These are phyloP conservation scores for Oplegnathus fasciatus DNA, from an alignment of 2,113 vertebrate genomes.

Conservation along the genomic window DNA sequence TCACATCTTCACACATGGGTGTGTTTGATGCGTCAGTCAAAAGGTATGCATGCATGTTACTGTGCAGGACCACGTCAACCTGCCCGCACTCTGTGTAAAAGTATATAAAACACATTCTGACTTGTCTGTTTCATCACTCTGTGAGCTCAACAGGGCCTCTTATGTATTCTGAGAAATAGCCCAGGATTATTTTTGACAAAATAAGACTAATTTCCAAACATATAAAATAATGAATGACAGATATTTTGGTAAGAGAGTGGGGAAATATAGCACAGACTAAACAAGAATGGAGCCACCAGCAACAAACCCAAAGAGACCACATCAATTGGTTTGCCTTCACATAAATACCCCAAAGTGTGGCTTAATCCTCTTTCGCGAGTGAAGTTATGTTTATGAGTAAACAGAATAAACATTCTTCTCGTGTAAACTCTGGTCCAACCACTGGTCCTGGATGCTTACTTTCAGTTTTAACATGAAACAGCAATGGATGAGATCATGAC, in stretches of 20 bases:
- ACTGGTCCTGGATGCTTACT: background rate
- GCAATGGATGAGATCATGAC: background rate
- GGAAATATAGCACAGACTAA: background rate
- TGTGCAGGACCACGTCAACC: background rate
- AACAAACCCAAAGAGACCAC: background rate
- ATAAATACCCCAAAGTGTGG: background rate
- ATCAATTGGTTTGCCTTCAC: background rate
- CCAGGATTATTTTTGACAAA: background rate
- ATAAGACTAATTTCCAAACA: background rate
- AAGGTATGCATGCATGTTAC: background rate
- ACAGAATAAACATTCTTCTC: constrained; percentile 1
- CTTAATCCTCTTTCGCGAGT: background rate
- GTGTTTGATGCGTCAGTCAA: constrained; percentile 26
- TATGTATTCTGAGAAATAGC: background rate
- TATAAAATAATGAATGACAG: background rate
- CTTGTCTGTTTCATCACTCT: background rate
- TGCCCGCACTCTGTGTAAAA: background rate
- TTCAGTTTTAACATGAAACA: constrained; percentile 17
- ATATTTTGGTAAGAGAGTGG: background rate
- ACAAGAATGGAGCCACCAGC: background rate
- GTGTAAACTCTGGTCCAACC: background rate
- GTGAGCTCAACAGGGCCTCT: background rate
- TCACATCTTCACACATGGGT: constrained; percentile 4
- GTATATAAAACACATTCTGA: background rate
- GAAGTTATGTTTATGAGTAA: constrained; percentile 1